These are phyloP conservation scores for Lithophane socia DNA, from an alignment of 2,888 invertebrate genomes.

Conservation along the genomic window DNA sequence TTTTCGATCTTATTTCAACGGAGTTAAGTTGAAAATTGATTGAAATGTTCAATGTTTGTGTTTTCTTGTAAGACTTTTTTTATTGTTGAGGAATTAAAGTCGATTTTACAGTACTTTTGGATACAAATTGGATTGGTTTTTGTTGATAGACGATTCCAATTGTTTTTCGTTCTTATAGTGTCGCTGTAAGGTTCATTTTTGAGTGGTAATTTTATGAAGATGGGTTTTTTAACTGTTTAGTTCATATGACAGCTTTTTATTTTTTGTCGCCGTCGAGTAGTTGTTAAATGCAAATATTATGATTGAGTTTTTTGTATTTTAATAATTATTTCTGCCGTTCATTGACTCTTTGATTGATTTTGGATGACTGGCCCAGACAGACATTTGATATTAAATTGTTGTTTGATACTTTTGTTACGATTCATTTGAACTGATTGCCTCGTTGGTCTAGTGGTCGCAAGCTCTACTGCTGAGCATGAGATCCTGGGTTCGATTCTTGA, in stretches of 20 bases:
- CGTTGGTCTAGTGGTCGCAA: no score
- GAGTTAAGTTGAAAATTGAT: neutral
- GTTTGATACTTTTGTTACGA: neutral
- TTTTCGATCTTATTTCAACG: neutral
- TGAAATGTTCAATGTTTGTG: neutral
- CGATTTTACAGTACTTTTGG: neutral
- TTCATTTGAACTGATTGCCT: no score
- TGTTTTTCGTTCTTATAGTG: neutral
- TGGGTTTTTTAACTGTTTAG: neutral
- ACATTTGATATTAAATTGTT: neutral
- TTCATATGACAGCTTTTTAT: constrained; percentile 10
- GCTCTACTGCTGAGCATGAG: neutral
- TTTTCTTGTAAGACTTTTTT: constrained; percentile 8
- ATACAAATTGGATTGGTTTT: constrained; percentile 6
- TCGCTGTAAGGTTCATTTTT: neutral
- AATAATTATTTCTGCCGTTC: constrained; percentile 19
- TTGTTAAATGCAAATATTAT: constrained; percentile 37
- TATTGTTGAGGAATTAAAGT: constrained; percentile 15
- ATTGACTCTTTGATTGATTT: constrained; percentile 41
- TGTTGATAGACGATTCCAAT: neutral
- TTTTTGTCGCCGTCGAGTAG: constrained; percentile 8
- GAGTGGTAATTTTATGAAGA: neutral
- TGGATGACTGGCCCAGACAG: neutral
- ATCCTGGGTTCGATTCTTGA: neutral
- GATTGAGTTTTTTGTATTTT: constrained; percentile 31